phyloP scores from a whole-genome alignment of 2,113 vertebrate genomes.

The Pituophis catenifer region DNA sequence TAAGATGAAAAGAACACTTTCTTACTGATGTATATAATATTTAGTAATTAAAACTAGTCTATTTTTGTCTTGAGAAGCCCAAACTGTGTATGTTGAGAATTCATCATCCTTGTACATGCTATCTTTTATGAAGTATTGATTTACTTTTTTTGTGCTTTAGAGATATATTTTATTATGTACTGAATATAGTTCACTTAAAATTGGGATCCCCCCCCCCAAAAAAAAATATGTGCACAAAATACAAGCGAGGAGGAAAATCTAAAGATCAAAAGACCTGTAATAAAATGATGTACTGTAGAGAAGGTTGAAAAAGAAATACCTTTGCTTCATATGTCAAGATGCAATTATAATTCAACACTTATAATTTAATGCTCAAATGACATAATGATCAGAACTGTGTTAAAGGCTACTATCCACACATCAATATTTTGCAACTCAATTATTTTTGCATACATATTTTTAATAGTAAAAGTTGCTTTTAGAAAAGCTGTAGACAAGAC shows the following conservation, averaged over 20 bases:
- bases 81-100: slow-evolving; percentile 59
- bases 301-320: background rate
- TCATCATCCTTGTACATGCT: slow-evolving; percentile 57
- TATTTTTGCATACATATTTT: background rate
- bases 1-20: slow-evolving; percentile 48
- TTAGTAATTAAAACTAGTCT: slow-evolving; percentile 52
- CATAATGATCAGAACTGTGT: background rate
- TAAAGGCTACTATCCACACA: background rate
- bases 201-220: background rate
- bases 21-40: slow-evolving; percentile 45
- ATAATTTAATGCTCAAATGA: background rate
- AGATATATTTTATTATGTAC: slow-evolving; percentile 41
- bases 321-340: background rate
- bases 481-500: background rate
- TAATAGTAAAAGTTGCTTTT: background rate
- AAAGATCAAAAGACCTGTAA: background rate
- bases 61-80: slow-evolving; percentile 49
- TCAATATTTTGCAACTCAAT: background rate
- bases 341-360: background rate
- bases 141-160: slow-evolving; percentile 50
- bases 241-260: background rate
- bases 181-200: slow-evolving; percentile 51
- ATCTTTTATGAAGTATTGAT: slow-evolving; percentile 61
- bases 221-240: background rate
- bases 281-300: background rate